Evolutionary conservation across 2,113 vertebrate species (phyloP).

Genomic region (Lophius piscatorius): DNA sequence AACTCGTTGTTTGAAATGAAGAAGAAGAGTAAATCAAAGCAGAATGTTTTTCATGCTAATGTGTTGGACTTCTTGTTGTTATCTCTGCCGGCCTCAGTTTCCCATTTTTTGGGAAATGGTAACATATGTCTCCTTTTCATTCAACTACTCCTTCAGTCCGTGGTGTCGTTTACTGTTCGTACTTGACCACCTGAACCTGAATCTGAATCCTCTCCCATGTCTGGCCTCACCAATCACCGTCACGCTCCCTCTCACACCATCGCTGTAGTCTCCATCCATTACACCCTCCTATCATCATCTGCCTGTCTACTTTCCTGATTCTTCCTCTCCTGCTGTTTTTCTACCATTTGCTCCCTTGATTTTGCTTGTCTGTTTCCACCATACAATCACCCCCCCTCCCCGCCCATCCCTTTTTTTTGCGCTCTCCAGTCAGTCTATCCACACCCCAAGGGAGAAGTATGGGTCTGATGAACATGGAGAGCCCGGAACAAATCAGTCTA

Average conservation of each 20-base stretch:
- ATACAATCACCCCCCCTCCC: constrained; percentile 12
- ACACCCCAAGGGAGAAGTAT: constrained; percentile 44
- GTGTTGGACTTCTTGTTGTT: too few relatives aligned
- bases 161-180: constrained; percentile 42
- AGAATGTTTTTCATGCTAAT: too few relatives aligned
- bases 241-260: constrained; percentile 25
- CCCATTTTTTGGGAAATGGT: too few relatives aligned
- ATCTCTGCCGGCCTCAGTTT: too few relatives aligned
- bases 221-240: constrained; percentile 15
- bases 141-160: constrained; percentile 31
- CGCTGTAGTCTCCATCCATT: constrained; percentile 32
- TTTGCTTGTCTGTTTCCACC: constrained; percentile 43
- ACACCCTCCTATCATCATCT: constrained; percentile 40
- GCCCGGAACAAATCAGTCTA: constrained; percentile 73
- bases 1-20: too few relatives aligned
- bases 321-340: constrained; percentile 32
- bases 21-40: too few relatives aligned
- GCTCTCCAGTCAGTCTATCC: constrained; percentile 32
- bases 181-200: constrained; percentile 53
- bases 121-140: too few relatives aligned
- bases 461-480: constrained; percentile 65
- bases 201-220: constrained; percentile 43
- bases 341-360: constrained; percentile 25
- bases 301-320: constrained; percentile 38
- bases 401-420: constrained; percentile 8